Conservation (phyloP, 2,797 vertebrate genomes). For the Clamator glandarius region DNA sequence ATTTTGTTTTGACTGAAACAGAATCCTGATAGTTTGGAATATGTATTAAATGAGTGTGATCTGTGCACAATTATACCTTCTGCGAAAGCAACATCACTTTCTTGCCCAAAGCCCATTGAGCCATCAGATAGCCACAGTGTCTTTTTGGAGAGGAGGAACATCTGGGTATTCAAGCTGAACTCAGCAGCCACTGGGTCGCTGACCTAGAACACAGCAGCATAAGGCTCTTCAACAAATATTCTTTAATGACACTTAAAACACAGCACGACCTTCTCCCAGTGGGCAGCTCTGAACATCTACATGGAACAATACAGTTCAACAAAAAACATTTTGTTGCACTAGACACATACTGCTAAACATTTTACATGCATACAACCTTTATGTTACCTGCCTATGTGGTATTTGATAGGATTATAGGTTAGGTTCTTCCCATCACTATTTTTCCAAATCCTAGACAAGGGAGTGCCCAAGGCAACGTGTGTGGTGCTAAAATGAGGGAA, state of each 20-base stretch:
- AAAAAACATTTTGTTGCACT: not conserved
- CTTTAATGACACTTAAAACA: not conserved
- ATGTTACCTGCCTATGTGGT: not conserved
- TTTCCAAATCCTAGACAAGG: not conserved
- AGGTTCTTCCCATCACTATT: not conserved
- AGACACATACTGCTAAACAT: not conserved
- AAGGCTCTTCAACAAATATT: not conserved
- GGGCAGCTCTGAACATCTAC: not conserved
- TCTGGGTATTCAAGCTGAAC: constrained; percentile 94
- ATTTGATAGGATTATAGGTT: not conserved
- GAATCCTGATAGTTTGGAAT: not conserved
- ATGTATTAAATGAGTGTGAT: not conserved
- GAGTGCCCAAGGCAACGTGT: not conserved
- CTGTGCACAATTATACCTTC: constrained; percentile 81
- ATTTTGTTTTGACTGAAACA: not conserved
- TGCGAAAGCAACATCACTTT: constrained; percentile 89
- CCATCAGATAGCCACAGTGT: constrained; percentile 92
- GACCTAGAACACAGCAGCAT: constrained; percentile 79
- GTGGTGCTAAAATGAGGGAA: not conserved
- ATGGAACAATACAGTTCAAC: not conserved
- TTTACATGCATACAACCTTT: not conserved
- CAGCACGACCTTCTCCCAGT: not conserved
- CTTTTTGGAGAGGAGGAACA: constrained; percentile 91
- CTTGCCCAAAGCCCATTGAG: constrained; percentile 92
- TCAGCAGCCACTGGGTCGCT: constrained; percentile 95